Evolutionary conservation across 2,797 vertebrate species (phyloP), one percentile per base, ranked within the genome.

Genomic region (Champsocephalus esox): DNA sequence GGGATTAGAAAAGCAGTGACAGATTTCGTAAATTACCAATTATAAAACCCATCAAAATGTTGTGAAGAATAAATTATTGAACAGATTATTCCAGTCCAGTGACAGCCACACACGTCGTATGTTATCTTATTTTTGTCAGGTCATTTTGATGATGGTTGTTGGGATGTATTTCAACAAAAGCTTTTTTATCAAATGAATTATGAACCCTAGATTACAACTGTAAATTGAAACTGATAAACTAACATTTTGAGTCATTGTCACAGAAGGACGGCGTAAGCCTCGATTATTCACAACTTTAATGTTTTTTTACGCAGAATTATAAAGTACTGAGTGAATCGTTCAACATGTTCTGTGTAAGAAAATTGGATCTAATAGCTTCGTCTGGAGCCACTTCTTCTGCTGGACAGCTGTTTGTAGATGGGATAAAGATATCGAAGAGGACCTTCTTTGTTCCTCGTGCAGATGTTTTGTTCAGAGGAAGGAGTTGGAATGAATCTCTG

Each of bases 391-490:
- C 12, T 55, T 41, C 54, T 43, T 14, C 52, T n/a, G 28, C 56
- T 28, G 45, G 50, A 71, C 66, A 87, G 78, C 68, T 79, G 79
- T 66, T 79, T 60, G 28, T 55, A 50, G 54, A 66, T 28, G 3
- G 21, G 11, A 45, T 59, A 63, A 46, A 69, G 13, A 77, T 51
- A 67, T 38, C 41, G 38, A 16, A 21, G 34, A 69, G 57, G 66
- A 73, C 48, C 64, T 62, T 64, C 28, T 58, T 57, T 73, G 38
- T 70, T 63, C 55, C 21, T 49, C 54, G 12, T 65, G 44, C 62
- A 71, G 66, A 70, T 62, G 55, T 73, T 79, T 57, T 66, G 63
- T 41, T 74, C 16, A 59, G 60, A 58, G 52, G 28, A 68, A 66
- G 21, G 55, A 75, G 56, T 6, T 24, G 46, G 28, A 61, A 67